Evolutionary conservation across 35 echinoderm and acorn worm species (phyloP).

Genomic region (Acanthaster planci): DNA sequence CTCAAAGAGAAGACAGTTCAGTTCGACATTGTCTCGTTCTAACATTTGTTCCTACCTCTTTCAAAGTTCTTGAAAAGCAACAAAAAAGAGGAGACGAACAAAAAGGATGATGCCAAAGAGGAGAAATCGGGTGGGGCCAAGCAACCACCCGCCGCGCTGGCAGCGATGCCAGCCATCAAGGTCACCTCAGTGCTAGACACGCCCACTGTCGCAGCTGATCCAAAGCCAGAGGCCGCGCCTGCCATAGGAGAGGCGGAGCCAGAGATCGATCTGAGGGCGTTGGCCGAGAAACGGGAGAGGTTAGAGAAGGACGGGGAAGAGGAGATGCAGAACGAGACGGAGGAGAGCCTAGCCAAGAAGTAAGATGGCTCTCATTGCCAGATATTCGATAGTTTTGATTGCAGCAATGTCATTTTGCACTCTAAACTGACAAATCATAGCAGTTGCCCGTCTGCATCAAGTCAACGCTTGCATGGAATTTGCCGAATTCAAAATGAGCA

Average conservation of each 20-base stretch:
- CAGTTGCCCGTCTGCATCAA: too few species aligned
- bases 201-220: background rate
- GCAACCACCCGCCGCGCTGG: background rate
- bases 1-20: too few species aligned
- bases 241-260: background rate
- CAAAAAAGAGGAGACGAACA: conserved; percentile 11
- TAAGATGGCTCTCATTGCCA: too few species aligned
- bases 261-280: conserved; percentile 35
- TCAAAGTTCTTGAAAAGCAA: conserved; percentile 80
- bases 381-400: too few species aligned
- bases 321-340: conserved; percentile 32
- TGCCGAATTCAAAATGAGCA: too few species aligned
- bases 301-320: conserved; percentile 39
- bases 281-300: conserved; percentile 27
- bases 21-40: too few species aligned
- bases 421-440: too few species aligned
- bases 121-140: background rate
- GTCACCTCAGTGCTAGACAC: conserved; percentile 14
- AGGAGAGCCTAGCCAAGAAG: conserved; percentile 39
- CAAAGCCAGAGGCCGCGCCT: background rate
- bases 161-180: background rate
- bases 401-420: too few species aligned
- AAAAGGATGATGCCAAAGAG: conserved; percentile 59
- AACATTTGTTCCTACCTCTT: background rate
- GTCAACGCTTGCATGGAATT: too few species aligned